A percentile compares a stretch with the other conserved stretches of the same genome.
These are phyloP conservation scores for Macrochelys suwanniensis DNA, from an alignment of 2,797 vertebrate genomes.

Conservation along the genomic window DNA sequence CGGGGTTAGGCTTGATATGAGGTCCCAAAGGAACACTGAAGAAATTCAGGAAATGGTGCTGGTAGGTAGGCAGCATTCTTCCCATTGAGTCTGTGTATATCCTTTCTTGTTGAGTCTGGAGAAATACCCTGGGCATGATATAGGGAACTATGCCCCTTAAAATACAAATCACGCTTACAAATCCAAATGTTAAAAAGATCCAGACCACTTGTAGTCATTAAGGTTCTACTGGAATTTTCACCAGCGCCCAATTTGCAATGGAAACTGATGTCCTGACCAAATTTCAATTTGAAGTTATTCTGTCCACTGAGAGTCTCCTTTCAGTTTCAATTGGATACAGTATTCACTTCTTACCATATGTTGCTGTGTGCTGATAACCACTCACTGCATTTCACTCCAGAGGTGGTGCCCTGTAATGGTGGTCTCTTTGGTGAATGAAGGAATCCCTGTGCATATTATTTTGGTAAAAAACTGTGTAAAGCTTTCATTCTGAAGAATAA, in stretches of 20 bases:
- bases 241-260: neutral
- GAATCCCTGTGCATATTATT: neutral
- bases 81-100: too few relatives aligned
- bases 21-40: too few relatives aligned
- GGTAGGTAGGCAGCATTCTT: too few relatives aligned
- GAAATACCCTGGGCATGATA: too few relatives aligned
- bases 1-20: too few relatives aligned
- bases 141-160: too few relatives aligned
- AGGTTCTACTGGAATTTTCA: too few relatives aligned
- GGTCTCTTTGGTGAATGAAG: neutral
- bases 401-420: neutral
- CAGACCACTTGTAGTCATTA: too few relatives aligned
- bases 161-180: too few relatives aligned
- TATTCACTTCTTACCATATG: neutral
- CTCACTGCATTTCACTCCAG: neutral
- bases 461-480: neutral
- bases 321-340: neutral
- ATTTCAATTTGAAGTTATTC: neutral
- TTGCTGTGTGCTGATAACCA: neutral
- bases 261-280: neutral
- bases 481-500: neutral
- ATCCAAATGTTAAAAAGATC: too few relatives aligned
- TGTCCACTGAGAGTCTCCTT: neutral
- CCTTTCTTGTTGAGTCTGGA: too few relatives aligned
- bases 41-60: too few relatives aligned